Base-by-base conservation (phyloP, 2,797 vertebrate species). In the Myotis pilosus region DNA sequence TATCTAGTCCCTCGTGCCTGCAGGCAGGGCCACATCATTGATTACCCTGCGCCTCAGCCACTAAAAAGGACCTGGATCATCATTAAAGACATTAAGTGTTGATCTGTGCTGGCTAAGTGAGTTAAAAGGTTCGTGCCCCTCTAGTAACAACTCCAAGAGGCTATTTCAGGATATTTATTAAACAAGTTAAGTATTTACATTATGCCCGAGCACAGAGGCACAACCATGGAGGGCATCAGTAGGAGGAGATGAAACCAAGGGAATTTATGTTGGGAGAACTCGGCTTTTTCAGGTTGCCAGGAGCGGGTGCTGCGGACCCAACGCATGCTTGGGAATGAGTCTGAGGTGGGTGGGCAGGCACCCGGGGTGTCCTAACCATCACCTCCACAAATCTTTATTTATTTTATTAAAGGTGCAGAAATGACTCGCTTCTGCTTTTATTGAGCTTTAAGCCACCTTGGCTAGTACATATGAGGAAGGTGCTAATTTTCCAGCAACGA, bases 121-220 rank as follows among this genome's bases (percentile, higher is more conserved):
- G 93, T 96, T 97, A 97, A 94, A 95, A 96, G 96, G 95, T 95
- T 94, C 28, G 19, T 84, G 95, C 78, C 95, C 96, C 96, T 87
- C 95, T 79, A 80, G 95, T 96, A 96, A 96, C 96, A 97, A 96
- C 90, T 96, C 94, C 28, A 72, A 91, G 87, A 95, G 95, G 93
- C 93, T 75, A 92, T 97, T 94, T 95, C 81, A 81, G 93, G 94
- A 94, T 97, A 96, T 96, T 97, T 95, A 97, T 95, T 95, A 96
- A 96, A 94, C 93, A 95, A 93, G 96, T 94, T 88, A 94, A 95
- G 95, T 92, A 96, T 97, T 96, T 96, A 96, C 93, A 81, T 95
- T 76, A 87, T 68, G 85, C 53, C 83, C 47, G 44, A 93, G 92
- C 90, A 81, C 82, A 69, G 74, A 95, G 79, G 90, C 92, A 84